Evolutionary conservation across 1,140 invertebrate species (phyloP), one percentile per base, ranked within the genome.

Genomic region (Eubasilissa regina): DNA sequence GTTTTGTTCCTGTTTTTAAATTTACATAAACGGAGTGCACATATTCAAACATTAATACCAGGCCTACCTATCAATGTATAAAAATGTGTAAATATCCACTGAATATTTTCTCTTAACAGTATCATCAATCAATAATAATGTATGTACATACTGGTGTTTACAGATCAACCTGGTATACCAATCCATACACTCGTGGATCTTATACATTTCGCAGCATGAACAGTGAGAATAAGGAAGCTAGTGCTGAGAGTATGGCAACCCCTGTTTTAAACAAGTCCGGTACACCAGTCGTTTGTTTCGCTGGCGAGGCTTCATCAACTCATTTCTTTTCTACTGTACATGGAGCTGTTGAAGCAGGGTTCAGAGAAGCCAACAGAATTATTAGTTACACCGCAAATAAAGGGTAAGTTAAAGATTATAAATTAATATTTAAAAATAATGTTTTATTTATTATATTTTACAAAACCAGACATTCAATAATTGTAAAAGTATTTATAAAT

Each of bases 101-200:
- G 47, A 8, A 12, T 7, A 8, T 48, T 48, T 48, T 48, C 12
- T 8, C 7, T 48, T 8, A 48, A 12, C 12, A 8, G 7, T 8
- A 12, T 12, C 47, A 48, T 7, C 47, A 8, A 8, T 48, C 7
- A 48, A 8, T 51, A 15, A 51, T 9, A 13, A 51, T 51, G 11
- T 48, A 7, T 48, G 7, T 8, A 7, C 48, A 51, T 51, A 51
- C 48, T 51, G 1, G n/a, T 47, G 17, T 15, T 68, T 62, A 76
- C 85, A 94, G 93, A 80, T 91, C 92, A 10, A 88, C 89, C 82
- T 96, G 95, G 95, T 89, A 87, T 62, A 89, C 87, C 0, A 93
- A 96, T 87, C 89, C 91, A 0, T 89, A 93, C 83, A 92, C 92
- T 70, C 85, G 91, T 78, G 94, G 95, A 25, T 91, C 93, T 0